phyloP scores from a whole-genome alignment of 1,140 invertebrate genomes.

The Trachelipus rathkii region DNA sequence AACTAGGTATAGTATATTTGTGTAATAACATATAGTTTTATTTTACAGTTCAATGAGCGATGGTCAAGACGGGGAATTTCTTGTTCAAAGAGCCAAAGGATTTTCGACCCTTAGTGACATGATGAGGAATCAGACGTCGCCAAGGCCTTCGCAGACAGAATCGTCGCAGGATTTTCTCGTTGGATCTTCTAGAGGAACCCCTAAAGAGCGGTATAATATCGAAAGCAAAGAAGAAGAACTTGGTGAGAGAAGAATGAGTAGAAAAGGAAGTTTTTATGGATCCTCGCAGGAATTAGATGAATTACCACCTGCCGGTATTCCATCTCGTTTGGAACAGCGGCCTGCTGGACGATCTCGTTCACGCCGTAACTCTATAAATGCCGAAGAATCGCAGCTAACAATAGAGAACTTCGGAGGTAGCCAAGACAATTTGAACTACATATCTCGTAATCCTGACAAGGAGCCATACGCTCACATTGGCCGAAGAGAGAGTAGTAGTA shows the following conservation, averaged over 20 bases:
- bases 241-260: conserved; percentile 52
- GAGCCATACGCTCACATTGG: conserved; percentile 56
- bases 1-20: no score
- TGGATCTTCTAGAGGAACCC: conserved; percentile 52
- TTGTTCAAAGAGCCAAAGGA: conserved; percentile 43
- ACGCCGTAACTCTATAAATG: conserved; percentile 73
- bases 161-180: conserved; percentile 42
- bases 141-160: conserved; percentile 13
- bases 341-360: conserved; percentile 72
- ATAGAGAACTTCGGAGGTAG: conserved; percentile 86
- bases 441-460: conserved; percentile 71
- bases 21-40: no score
- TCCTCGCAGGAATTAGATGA: conserved; percentile 33
- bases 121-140: conserved; percentile 33
- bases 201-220: conserved; percentile 60
- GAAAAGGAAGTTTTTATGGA: conserved; percentile 40
- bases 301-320: conserved; percentile 37
- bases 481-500: conserved; percentile 38
- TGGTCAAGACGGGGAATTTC: conserved; percentile 44
- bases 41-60: conserved; percentile 43
- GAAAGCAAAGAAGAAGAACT: conserved; percentile 63
- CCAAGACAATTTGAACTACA: conserved; percentile 65
- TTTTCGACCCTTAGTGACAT: conserved; percentile 44
- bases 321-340: conserved; percentile 37
- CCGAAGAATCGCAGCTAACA: conserved; percentile 72